Evolutionary conservation across 2,797 vertebrate species (phyloP).

Genomic region (Chaenodraco wilsoni): DNA sequence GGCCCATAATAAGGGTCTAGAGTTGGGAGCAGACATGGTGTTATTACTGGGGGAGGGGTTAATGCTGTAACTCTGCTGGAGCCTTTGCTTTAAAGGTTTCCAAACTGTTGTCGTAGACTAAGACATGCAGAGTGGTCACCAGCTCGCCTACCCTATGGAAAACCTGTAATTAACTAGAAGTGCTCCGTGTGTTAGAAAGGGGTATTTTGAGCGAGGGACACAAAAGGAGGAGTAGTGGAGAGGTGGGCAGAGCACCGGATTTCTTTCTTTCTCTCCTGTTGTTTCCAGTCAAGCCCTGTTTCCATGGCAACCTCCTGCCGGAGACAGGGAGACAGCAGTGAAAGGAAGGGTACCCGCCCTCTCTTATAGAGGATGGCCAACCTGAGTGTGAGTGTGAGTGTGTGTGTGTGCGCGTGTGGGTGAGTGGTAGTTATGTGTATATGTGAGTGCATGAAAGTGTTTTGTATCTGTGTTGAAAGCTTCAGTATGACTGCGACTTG

Average conservation of each 20-base stretch:
- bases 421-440: conserved; percentile 36
- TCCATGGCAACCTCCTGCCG: conserved; percentile 87
- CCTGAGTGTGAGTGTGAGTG: conserved; percentile 73
- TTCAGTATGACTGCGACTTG: conserved; percentile 45
- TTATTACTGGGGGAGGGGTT: conserved; percentile 64
- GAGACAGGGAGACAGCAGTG: conserved; percentile 85
- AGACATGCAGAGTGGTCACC: conserved; percentile 74
- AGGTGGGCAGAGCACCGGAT: conserved; percentile 82
- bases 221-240: conserved; percentile 80
- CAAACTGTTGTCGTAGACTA: conserved; percentile 54
- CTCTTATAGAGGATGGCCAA: conserved; percentile 84
- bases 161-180: conserved; percentile 81
- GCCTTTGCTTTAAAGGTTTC: conserved; percentile 70
- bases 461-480: conserved; percentile 53
- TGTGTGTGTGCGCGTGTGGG: conserved; percentile 25
- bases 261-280: conserved; percentile 86
- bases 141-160: conserved; percentile 61
- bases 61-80: conserved; percentile 63
- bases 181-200: conserved; percentile 62
- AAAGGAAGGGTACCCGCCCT: conserved; percentile 85
- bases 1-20: conserved; percentile 77
- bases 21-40: conserved; percentile 72
- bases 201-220: conserved; percentile 77
- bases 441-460: conserved; percentile 27
- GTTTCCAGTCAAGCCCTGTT: conserved; percentile 89